phyloP scores from a whole-genome alignment of 1,140 invertebrate genomes.

The Philopotamus ludificatus region DNA sequence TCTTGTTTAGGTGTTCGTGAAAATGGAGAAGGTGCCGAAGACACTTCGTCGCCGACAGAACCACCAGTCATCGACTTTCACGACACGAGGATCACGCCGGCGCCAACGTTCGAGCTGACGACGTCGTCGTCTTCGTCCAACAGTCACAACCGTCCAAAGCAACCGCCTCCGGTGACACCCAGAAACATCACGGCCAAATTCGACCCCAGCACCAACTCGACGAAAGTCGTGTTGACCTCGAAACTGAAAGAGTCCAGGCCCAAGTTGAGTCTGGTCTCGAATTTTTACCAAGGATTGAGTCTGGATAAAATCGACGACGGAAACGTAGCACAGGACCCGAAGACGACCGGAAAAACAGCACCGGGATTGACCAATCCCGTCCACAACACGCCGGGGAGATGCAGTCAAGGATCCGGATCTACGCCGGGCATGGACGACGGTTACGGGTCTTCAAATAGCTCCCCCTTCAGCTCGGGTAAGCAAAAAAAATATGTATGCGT shows the following conservation, averaged over 20 bases:
- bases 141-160: background rate
- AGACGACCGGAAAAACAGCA: constrained; percentile 5
- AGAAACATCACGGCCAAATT: constrained; percentile 21
- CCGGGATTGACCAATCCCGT: background rate
- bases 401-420: constrained; percentile 34
- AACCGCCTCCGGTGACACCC: constrained; percentile 29
- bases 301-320: background rate
- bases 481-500: too few relatives aligned
- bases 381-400: constrained; percentile 33
- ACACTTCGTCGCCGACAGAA: constrained; percentile 13
- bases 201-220: constrained; percentile 15
- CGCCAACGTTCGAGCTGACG: background rate
- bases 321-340: background rate
- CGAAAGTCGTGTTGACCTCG: constrained; percentile 9
- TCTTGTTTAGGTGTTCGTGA: constrained; percentile 27
- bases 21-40: constrained; percentile 33
- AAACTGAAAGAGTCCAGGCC: constrained; percentile 27
- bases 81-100: background rate
- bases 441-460: constrained; percentile 57
- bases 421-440: constrained; percentile 54
- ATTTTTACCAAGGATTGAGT: constrained; percentile 23
- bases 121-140: background rate
- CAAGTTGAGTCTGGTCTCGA: constrained; percentile 30
- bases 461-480: constrained; percentile 54
- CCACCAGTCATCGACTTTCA: background rate